phyloP scores from a whole-genome alignment of 2,888 invertebrate species.

The Leucoma salicis region DNA sequence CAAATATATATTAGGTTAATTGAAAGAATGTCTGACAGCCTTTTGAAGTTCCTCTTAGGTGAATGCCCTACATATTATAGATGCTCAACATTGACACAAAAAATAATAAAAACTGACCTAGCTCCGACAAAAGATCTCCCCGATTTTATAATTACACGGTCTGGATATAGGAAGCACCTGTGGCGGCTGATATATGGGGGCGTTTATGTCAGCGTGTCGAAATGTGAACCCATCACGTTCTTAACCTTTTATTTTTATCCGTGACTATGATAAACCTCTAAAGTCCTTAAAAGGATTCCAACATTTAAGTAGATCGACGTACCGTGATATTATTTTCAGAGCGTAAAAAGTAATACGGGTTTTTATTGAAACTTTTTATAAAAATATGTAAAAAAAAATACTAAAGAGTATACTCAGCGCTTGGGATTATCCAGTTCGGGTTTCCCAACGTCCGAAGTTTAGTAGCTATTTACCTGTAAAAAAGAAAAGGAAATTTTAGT shows the following conservation, averaged over 20 bases:
- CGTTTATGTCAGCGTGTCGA: slow-evolving; percentile 24
- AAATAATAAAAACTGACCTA: slow-evolving; percentile 23
- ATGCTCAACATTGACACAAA: slow-evolving; percentile 25
- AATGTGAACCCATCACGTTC: slow-evolving; percentile 22
- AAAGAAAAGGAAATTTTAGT: neutral
- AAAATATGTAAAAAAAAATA: neutral
- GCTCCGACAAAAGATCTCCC: slow-evolving; percentile 18
- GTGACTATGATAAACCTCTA: slow-evolving; percentile 24
- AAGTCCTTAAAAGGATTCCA: slow-evolving; percentile 24
- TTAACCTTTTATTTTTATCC: slow-evolving; percentile 21
- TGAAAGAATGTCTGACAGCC: too few relatives aligned
- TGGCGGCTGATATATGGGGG: slow-evolving; percentile 17
- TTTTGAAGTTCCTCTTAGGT: slow-evolving; percentile 8
- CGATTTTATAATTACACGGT: slow-evolving; percentile 34
- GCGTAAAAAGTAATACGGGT: neutral
- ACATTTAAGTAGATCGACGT: slow-evolving; percentile 18
- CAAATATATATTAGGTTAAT: too few relatives aligned
- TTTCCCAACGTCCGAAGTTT: neutral
- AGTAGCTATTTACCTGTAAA: neutral
- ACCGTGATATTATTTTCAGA: neutral
- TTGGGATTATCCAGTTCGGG: neutral
- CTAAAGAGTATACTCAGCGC: neutral
- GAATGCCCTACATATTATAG: slow-evolving; percentile 25
- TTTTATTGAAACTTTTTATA: neutral
- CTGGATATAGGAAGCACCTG: slow-evolving; percentile 23